These are phyloP conservation scores for Aphidius ervi DNA, from an alignment of 1,140 invertebrate species.

Conservation along the genomic window DNA sequence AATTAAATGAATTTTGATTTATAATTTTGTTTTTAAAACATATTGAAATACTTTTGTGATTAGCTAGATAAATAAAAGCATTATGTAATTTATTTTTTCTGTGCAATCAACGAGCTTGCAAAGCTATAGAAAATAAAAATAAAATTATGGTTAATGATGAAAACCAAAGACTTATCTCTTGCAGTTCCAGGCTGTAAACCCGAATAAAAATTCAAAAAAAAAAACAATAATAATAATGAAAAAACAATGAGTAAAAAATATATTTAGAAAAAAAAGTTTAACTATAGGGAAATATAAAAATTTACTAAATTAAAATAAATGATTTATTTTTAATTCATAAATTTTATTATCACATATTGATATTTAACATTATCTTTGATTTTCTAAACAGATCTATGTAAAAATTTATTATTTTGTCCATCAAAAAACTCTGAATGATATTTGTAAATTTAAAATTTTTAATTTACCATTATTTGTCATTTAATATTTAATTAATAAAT, in stretches of 20 bases:
- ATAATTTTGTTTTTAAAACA: no score
- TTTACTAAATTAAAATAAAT: background rate
- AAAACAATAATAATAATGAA: conserved; percentile 13
- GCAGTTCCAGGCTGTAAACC: conserved; percentile 26
- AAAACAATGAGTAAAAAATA: background rate
- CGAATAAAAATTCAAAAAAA: conserved; percentile 10
- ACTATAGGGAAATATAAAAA: background rate
- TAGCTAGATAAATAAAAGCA: no score
- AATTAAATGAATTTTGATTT: no score
- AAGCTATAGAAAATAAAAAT: conserved; percentile 9
- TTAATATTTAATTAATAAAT: no score
- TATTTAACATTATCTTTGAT: conserved; percentile 4
- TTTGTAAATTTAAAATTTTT: background rate
- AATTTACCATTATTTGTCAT: no score
- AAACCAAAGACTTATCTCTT: conserved; percentile 33
- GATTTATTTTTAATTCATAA: conserved; percentile 12
- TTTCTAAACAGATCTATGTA: conserved; percentile 24
- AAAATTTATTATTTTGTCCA: no score
- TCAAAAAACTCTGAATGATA: no score
- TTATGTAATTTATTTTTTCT: background rate
- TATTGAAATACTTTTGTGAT: no score
- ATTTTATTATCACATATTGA: conserved; percentile 6
- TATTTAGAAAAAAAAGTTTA: background rate
- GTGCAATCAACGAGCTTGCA: background rate
- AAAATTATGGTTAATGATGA: conserved; percentile 16